A percentile compares a stretch with the other conserved stretches of the same genome.
These are phyloP conservation scores for Drosophila nebulosa DNA, from an alignment of 1,140 invertebrate genomes.

Conservation along the genomic window DNA sequence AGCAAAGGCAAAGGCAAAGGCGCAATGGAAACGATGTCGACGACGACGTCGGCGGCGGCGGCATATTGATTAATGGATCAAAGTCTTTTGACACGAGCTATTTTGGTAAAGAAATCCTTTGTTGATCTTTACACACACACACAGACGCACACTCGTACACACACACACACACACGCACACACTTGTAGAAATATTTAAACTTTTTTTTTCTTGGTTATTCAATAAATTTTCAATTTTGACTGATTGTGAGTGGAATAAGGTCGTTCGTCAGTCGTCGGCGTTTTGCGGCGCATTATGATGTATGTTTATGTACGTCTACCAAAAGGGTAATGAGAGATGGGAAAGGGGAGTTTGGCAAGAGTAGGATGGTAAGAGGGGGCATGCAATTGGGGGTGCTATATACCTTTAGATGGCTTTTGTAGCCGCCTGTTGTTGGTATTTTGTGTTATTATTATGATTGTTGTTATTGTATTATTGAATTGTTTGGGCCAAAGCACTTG, in stretches of 20 bases:
- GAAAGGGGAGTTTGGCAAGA: too few species aligned
- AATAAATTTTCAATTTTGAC: conserved; percentile 81
- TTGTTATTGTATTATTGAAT: conserved; percentile 80
- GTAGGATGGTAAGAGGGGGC: conserved; percentile 4
- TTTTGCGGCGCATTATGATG: conserved; percentile 71
- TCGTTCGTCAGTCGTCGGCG: conserved; percentile 67
- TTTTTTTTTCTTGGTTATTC: conserved; percentile 63
- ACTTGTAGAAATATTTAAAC: conserved; percentile 36
- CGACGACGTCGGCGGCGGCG: conserved; percentile 48
- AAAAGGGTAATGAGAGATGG: too few species aligned
- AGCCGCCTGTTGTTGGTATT: conserved; percentile 40
- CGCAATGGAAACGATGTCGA: conserved; percentile 6
- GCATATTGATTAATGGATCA: conserved; percentile 81
- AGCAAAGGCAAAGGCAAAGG: not conserved
- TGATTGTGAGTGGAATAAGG: conserved; percentile 80
- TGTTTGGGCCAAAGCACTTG: conserved; percentile 78
- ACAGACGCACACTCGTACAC: conserved; percentile 33
- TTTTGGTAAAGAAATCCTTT: conserved; percentile 80
- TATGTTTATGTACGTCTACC: conserved; percentile 57
- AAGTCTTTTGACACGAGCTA: conserved; percentile 81
- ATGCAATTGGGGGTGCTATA: conserved; percentile 24
- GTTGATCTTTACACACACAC: conserved; percentile 77
- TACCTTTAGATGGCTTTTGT: conserved; percentile 36
- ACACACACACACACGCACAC: conserved; percentile 21
- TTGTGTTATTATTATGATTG: conserved; percentile 80